phyloP scores from a whole-genome alignment of 2,888 invertebrate genomes.

The Calameuta pallipes region DNA sequence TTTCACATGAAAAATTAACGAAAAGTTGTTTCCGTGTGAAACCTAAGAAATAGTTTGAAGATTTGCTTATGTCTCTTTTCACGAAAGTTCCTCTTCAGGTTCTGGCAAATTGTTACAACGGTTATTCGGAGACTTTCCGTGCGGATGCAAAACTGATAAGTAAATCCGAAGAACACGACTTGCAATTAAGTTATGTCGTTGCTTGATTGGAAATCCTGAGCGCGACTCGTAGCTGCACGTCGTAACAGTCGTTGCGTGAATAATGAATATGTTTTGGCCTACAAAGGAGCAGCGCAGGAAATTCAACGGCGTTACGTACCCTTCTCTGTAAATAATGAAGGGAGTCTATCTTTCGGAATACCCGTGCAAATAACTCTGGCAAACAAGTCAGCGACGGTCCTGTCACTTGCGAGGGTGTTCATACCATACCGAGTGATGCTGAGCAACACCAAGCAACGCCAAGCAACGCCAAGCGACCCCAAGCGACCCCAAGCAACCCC shows the following conservation, averaged over 20 bases:
- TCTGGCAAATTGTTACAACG: neutral
- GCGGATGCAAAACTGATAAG: no score
- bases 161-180: no score
- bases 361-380: neutral
- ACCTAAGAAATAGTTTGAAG: neutral
- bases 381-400: neutral
- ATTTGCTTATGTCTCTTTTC: neutral
- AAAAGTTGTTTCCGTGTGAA: neutral
- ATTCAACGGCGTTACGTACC: neutral
- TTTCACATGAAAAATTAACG: no score
- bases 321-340: neutral
- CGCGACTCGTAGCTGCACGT: neutral
- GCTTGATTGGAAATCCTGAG: neutral
- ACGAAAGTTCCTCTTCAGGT: neutral
- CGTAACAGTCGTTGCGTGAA: neutral
- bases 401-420: neutral
- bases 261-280: conserved; percentile 4
- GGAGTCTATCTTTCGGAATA: conserved; percentile 4
- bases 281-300: neutral
- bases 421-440: neutral
- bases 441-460: no score
- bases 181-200: neutral
- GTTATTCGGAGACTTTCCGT: neutral
- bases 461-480: no score
- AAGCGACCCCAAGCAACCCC: neutral